Evolutionary conservation across 1,140 invertebrate genomes (phyloP), one percentile per base, ranked within the genome.

Genomic region (Psix sp.): DNA sequence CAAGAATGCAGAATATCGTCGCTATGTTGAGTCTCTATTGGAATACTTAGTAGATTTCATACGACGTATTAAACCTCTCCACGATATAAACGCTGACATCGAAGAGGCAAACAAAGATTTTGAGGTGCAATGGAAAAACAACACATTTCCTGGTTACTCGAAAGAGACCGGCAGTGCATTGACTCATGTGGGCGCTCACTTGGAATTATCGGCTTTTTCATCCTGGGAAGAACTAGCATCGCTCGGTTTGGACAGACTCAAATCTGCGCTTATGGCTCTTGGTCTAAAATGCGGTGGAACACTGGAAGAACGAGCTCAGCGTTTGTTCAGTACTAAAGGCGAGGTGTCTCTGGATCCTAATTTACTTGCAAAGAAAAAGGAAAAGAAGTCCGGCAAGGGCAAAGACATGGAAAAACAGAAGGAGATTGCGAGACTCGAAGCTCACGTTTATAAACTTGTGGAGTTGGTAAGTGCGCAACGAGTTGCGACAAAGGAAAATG

Each of bases 251-350:
- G 98, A 99, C 89, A 92, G 98, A 82, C 89, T 99, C 1, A 99
- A 99, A 84, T 98, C 96, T 10, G 98, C 97, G 6, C 87, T 99
- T 0, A 94, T 99, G 91, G 98, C 98, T 3, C 85, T 99, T n/a
- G 96, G 96, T 0, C 88, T 99, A 0, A 99, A 99, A 86, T 99
- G 98, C 89, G 98, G 98, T 56, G 98, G 98, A 2, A 99, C 98
- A 13, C 86, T 99, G 13, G 96, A 99, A 88, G 97, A 99, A 88
- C 89, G 98, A 77, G 98, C 98, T 3, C 94, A 98, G 81, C 90
- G 98, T 80, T 89, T 99, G 51, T 99, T 98, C 80, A 93, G 92
- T 54, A 99, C 97, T 0, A 99, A 99, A 88, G 97, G 97, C 0
- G 96, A 98, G 83, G 94, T 92, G 46, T 91, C 95, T 2, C 83